phyloP scores from a whole-genome alignment of 2,797 vertebrate species.

The Propithecus deckenii region DNA sequence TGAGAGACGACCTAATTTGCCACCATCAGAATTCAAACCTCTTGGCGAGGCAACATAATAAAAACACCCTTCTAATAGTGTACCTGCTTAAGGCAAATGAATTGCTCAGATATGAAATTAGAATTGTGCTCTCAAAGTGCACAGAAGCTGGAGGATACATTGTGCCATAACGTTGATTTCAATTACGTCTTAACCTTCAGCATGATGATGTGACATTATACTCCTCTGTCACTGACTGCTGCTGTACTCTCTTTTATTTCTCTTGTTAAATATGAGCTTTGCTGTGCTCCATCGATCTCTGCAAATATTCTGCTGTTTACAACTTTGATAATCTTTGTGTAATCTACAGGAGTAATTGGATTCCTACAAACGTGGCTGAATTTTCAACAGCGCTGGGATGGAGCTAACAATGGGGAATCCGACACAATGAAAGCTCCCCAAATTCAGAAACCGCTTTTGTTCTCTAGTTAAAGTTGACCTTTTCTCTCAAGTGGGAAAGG shows the following conservation, averaged over 20 bases:
- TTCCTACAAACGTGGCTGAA: conserved; percentile 75
- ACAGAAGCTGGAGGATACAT: neutral
- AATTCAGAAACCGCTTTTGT: conserved; percentile 35
- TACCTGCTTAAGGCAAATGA: conserved; percentile 62
- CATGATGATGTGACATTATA: conserved; percentile 71
- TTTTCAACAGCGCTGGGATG: conserved; percentile 75
- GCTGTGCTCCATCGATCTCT: conserved; percentile 83
- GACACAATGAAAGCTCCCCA: conserved; percentile 53
- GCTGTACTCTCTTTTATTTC: conserved; percentile 80
- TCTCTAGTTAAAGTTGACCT: conserved; percentile 56
- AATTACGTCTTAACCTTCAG: conserved; percentile 80
- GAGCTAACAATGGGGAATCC: conserved; percentile 20
- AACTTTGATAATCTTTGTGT: conserved; percentile 86
- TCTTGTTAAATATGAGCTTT: conserved; percentile 84
- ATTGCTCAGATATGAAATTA: conserved; percentile 55
- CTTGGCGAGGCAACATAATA: accelerated
- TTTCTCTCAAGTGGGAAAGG: conserved; percentile 60
- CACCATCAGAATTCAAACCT: neutral
- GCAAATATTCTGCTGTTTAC: conserved; percentile 85
- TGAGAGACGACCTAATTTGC: conserved; percentile 37
- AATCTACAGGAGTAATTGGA: conserved; percentile 86
- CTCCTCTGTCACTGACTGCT: conserved; percentile 72
- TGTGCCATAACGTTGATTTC: conserved; percentile 75
- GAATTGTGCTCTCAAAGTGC: conserved; percentile 38
- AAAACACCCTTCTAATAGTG: neutral